Evolutionary conservation across 2,797 vertebrate genomes (phyloP), one percentile per base, ranked within the genome.

Genomic region (Syngnathus acus): DNA sequence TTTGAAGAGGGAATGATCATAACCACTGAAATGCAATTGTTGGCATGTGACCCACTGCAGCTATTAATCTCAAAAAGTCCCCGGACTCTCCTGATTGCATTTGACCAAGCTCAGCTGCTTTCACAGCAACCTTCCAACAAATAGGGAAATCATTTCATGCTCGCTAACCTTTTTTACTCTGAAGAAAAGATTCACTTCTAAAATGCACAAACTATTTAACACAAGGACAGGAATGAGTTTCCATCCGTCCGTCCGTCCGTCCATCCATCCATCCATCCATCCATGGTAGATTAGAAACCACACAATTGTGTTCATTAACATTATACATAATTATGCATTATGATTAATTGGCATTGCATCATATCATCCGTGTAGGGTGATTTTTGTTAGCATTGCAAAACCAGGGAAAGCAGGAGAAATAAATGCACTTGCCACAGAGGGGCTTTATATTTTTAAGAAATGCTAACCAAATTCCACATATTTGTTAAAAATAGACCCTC

Each of bases 21-120:
- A 84, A 87, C 77, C 74, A 37, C 78, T 84, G 82, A 88, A 84
- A 82, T 88, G 76, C 82, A 80, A 86, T 83, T 72, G 85, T 85
- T 79, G 77, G 81, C 83, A 82, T 81, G 58, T 83, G 84, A 88
- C 84, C 84, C 86, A 73, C 65, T 61, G 74, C 64, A 69, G 83
- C 78, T 75, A 77, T 82, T 85, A 87, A 87, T 73, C 70, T 81
- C 78, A 80, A 84, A 69, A 64, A 70, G 80, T 80, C 83, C 81
- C 77, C 55, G 0, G 73, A 68, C 82, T 79, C 79, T 70, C 72
- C 67, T 72, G 68, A 84, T 78, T 77, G 75, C 76, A 70, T 77
- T 73, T 78, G 60, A 65, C 72, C 73, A 74, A 86, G 74, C 74
- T 68, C 75, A 68, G 64, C 72, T 81, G 66, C 50, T 79, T 67